A percentile compares a stretch with the other conserved stretches of the same genome.
Evolutionary conservation across 2,797 vertebrate genomes (phyloP).

Genomic region (Ispidina picta): DNA sequence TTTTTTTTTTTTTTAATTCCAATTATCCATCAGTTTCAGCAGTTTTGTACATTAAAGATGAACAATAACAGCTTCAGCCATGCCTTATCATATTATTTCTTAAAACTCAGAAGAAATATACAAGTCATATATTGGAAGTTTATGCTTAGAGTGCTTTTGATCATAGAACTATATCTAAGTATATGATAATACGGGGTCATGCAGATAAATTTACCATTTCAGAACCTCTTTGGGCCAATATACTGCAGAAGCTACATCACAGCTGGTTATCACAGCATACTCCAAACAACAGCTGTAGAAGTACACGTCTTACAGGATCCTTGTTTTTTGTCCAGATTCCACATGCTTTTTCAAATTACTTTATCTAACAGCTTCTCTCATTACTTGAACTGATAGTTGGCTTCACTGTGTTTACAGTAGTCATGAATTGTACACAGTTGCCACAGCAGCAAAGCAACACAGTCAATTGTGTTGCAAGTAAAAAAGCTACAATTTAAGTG

Average conservation of each 20-base stretch:
- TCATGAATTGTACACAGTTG: not conserved
- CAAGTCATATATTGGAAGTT: not conserved
- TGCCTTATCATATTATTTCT: not conserved
- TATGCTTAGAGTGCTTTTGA: not conserved
- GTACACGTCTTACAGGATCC: not conserved
- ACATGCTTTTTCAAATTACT: not conserved
- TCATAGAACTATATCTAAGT: not conserved
- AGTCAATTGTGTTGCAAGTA: not conserved
- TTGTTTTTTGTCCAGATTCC: not conserved
- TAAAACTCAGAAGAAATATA: not conserved
- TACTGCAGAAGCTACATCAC: not conserved
- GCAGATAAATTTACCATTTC: not conserved
- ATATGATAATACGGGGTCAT: not conserved
- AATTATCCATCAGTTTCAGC: conserved; percentile 17
- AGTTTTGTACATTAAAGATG: conserved; percentile 12
- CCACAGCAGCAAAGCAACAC: not conserved
- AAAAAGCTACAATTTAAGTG: not conserved
- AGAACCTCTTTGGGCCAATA: not conserved
- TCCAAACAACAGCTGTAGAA: not conserved
- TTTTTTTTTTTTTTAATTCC: not conserved
- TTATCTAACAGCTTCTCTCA: not conserved
- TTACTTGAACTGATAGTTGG: not conserved
- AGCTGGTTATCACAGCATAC: not conserved
- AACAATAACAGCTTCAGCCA: not conserved
- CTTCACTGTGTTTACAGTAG: not conserved